Evolutionary conservation across 2,113 vertebrate species (phyloP).

Genomic region (Opisthocomus hoazin): DNA sequence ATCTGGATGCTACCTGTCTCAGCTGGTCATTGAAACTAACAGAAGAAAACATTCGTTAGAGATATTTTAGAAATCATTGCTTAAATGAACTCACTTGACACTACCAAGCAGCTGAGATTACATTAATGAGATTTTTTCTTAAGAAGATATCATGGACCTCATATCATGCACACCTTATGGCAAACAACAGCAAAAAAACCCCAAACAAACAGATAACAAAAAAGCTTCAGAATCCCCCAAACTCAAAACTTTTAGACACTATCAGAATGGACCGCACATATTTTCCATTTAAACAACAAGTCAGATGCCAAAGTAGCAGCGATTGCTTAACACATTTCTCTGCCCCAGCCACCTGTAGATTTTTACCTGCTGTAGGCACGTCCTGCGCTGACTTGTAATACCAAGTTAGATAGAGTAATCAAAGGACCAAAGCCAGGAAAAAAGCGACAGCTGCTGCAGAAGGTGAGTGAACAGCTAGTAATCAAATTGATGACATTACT

Average conservation of each 20-base stretch:
- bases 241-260: background rate
- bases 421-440: background rate
- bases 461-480: constrained; percentile 7
- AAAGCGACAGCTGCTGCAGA: constrained; percentile 39
- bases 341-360: background rate
- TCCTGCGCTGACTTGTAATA: background rate
- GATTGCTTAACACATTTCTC: background rate
- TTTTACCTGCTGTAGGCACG: background rate
- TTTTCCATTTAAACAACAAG: background rate
- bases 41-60: background rate
- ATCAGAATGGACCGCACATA: background rate
- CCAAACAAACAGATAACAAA: background rate
- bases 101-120: background rate
- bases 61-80: background rate
- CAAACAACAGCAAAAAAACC: background rate
- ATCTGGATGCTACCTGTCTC: background rate
- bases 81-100: background rate
- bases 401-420: background rate
- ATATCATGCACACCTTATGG: background rate
- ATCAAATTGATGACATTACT: constrained; percentile 47
- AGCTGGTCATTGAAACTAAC: background rate
- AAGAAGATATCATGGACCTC: background rate
- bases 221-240: too few species aligned
- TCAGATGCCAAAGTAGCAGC: background rate
- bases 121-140: background rate